Evolutionary conservation across 2,113 vertebrate species (phyloP), one percentile per base, ranked within the genome.

Genomic region (Macaca nemestrina): DNA sequence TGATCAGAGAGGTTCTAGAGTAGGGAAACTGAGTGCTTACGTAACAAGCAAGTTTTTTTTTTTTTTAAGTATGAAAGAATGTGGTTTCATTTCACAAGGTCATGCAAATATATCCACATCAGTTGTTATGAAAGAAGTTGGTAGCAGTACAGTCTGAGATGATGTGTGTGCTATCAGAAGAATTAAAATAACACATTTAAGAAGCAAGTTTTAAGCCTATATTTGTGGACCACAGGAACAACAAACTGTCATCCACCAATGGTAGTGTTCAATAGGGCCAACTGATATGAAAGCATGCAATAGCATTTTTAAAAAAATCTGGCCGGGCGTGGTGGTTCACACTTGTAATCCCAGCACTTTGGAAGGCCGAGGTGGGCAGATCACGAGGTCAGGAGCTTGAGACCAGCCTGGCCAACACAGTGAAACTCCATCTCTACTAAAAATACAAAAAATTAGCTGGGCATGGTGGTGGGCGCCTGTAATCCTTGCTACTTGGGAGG

Each of bases 361-460:
- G 61, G 27, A 13, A 32, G 12, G 27, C 12, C 0, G 27, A 64
- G 61, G 61, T 30, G 1, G 27, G 27, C 5, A 2, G 5, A 64
- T 64, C 27, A 64, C 12, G 5, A 14, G 27, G 12, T 64, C 61
- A 32, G 12, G 61, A 64, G 5, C 6, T 64, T 64, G 61, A 64
- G 61, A 64, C 27, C 61, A 64, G 27, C 61, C 6, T 64, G 61
- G 61, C 12, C 61, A 30, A 64, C 27, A 30, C 30, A 6, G 13
- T 64, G 61, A 32, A 30, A 64, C 61, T 5, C 61, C 2, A 0
- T 64, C 61, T 64, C 11, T 13, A 32, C 61, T 64, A 64, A 64
- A 64, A 32, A 64, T 64, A 32, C 27, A 6, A 1, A 14, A 64
- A 64, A 13, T 64, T 64, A 64, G 61, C 61, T 64, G 61, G 27